Conservation (phyloP, 2,113 vertebrate species). For the Dermatemys mawii region DNA sequence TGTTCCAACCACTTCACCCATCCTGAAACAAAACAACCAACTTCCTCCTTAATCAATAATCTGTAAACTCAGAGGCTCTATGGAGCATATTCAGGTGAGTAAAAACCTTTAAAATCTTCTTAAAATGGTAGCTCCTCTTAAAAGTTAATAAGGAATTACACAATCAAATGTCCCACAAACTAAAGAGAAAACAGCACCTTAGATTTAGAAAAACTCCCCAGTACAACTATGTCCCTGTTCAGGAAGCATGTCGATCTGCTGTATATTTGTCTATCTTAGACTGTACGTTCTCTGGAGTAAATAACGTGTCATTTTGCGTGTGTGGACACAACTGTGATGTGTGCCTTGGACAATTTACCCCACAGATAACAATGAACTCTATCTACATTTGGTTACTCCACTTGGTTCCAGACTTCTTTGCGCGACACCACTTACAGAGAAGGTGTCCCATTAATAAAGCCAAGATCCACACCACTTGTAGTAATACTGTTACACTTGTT, state of each 20-base stretch:
- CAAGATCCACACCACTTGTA: constrained; percentile 27
- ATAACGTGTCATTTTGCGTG: not conserved
- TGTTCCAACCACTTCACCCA: not conserved
- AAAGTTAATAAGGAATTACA: not conserved
- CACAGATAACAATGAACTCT: not conserved
- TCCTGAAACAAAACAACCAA: not conserved
- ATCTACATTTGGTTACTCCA: not conserved
- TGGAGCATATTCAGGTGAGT: not conserved
- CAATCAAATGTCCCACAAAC: not conserved
- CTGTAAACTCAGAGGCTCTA: not conserved
- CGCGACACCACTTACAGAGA: not conserved
- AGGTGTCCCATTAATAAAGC: not conserved
- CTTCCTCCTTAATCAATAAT: not conserved
- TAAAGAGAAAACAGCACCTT: not conserved
- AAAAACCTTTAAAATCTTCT: not conserved
- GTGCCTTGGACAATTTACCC: not conserved
- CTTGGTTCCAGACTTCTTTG: constrained; percentile 1
- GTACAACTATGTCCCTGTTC: not conserved
- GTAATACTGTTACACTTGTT: not conserved
- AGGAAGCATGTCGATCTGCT: not conserved
- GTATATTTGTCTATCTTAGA: not conserved
- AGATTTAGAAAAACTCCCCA: not conserved
- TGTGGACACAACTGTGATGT: not conserved
- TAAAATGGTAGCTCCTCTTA: not conserved
- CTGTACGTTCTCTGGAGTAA: not conserved